These are phyloP conservation scores for Stichodactyla helianthus DNA, from an alignment of 64 coral and sea anemone species.

Conservation along the genomic window DNA sequence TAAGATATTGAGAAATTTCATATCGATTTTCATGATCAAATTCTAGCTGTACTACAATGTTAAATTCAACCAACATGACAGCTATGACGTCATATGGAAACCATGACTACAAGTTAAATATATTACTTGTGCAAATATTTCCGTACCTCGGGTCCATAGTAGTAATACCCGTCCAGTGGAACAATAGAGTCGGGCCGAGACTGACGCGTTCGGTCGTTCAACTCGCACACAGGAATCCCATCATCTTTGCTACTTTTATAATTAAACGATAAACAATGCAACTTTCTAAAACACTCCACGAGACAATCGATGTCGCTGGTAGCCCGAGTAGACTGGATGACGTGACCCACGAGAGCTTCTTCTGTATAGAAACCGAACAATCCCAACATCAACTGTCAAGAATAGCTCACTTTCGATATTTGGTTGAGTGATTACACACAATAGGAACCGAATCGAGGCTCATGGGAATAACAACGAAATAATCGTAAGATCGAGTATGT, in stretches of 20 bases:
- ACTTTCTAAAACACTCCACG: not conserved
- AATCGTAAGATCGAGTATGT: no score
- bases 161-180: not conserved
- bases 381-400: no score
- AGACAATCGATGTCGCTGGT: constrained; percentile 2
- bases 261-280: not conserved
- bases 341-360: not conserved
- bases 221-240: constrained; percentile 1
- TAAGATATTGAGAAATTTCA: no score
- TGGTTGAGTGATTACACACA: no score
- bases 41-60: no score
- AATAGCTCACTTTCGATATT: no score
- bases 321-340: not conserved
- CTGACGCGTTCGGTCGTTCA: not conserved
- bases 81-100: no score
- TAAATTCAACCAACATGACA: no score
- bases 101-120: not conserved
- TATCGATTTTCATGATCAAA: no score
- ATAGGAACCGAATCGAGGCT: no score
- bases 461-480: no score
- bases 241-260: not conserved
- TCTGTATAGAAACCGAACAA: not conserved
- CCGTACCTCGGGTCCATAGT: not conserved
- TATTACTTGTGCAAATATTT: not conserved
- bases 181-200: not conserved